These are phyloP conservation scores for Trididemnum nubilum DNA, from an alignment of 23 tunicate species.

Conservation along the genomic window DNA sequence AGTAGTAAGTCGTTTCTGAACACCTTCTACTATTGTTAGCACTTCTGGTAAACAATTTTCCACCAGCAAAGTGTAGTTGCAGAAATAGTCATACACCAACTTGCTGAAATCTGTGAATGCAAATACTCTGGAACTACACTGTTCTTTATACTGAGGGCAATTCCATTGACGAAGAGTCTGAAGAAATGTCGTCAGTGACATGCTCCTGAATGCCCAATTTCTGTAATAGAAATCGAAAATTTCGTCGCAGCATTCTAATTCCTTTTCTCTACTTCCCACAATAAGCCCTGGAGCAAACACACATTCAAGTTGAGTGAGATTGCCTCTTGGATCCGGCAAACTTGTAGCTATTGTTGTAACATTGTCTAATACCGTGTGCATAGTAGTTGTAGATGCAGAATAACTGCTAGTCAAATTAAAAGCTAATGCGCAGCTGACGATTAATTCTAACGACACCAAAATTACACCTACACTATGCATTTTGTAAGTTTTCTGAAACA, in stretches of 20 bases:
- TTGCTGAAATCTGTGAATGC: background rate
- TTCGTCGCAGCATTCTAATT: constrained; percentile 31
- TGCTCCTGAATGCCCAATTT: background rate
- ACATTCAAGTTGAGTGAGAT: constrained; percentile 4
- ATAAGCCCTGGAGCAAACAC: constrained; percentile 1
- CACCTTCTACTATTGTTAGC: background rate
- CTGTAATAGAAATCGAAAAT: background rate
- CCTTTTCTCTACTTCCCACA: constrained; percentile 7
- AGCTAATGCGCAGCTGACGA: no score
- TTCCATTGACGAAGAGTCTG: constrained; percentile 14
- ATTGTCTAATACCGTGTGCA: no score
- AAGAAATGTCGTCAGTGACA: constrained; percentile 3
- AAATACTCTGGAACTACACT: background rate
- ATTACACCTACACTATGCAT: no score
- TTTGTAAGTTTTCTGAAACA: no score
- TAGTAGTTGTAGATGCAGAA: no score
- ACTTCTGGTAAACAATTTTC: background rate
- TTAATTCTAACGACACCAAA: no score
- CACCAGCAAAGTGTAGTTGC: background rate
- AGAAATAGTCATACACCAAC: constrained; percentile 25
- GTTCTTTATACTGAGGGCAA: constrained; percentile 25
- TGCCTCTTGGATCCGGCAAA: no score
- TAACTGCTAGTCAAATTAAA: no score
- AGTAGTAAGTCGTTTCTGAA: background rate
- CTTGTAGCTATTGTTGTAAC: no score